Base-by-base conservation (phyloP, 1,140 invertebrate genomes). In the Platyscapa corneri region DNA sequence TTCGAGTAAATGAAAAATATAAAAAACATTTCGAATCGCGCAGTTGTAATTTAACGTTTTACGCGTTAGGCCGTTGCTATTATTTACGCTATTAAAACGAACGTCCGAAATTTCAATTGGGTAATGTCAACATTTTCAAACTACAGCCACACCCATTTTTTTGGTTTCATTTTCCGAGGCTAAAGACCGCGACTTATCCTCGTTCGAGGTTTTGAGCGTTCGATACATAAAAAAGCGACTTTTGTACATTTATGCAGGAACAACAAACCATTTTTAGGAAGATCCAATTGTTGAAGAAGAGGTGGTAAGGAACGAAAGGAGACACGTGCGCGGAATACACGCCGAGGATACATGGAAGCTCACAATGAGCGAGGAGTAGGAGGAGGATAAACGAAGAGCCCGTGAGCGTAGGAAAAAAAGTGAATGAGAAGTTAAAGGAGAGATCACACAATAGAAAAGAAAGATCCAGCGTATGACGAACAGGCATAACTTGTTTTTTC, bases 401-500 rank as follows among this genome's bases (percentile, higher is more conserved):
- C 20, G 37, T n/a, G 37, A 42, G 6, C 10, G 23, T 1, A 74
- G 27, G 14, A 60, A 72, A 72, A 74, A 74, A 74, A 42, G 37
- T 39, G 37, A 74, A 74, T 23, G 37, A 74, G 37, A 74, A 42
- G 37, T 74, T 74, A 74, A 74, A 74, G 70, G 37, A 42, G 70
- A 74, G 42, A 42, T 74, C 70, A 74, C 37, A 42, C 37, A 74
- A 74, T 42, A 14, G 20, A 42, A 14, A 74, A 74, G 37, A 42
- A 32, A n/a, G 27, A 74, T 74, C 42, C 37, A 32, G 37, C 12
- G 37, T 74, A 74, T 74, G 23, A 42, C 37, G 27, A 74, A 42
- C 37, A n/a, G 70, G 37, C 70, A n/a, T 42, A 42, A 42, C 70
- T 37, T 74, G 70, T 74, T 74, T 74, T 74, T 74, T 74, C 37